These are phyloP conservation scores for Serinus canaria DNA, from an alignment of 2,113 vertebrate species.

Conservation along the genomic window DNA sequence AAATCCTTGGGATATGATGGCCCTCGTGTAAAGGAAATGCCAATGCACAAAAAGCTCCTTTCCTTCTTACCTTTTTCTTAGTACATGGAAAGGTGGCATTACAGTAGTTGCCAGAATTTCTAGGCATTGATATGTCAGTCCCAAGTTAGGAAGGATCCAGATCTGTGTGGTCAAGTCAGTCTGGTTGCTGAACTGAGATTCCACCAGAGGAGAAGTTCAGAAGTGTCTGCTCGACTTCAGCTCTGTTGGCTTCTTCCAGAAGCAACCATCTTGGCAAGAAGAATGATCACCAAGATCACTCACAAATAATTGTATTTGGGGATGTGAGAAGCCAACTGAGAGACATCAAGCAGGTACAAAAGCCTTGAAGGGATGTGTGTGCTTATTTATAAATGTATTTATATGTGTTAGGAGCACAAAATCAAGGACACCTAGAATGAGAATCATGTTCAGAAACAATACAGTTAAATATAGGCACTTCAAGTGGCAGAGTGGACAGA, in stretches of 20 bases:
- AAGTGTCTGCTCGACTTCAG: neutral
- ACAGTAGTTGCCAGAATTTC: neutral
- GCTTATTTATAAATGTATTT: neutral
- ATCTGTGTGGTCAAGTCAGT: neutral
- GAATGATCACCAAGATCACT: neutral
- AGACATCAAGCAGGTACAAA: neutral
- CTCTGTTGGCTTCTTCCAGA: neutral
- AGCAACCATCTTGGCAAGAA: neutral
- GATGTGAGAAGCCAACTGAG: neutral
- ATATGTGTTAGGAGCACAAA: neutral
- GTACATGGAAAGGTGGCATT: neutral
- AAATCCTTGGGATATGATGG: neutral
- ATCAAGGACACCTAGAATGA: neutral
- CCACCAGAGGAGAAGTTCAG: neutral
- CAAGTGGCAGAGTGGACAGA: neutral
- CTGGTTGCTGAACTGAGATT: neutral
- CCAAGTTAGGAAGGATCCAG: neutral
- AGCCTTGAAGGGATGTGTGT: neutral
- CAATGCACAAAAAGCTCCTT: neutral
- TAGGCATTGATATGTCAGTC: neutral
- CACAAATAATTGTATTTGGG: neutral
- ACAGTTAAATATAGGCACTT: neutral
- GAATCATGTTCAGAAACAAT: neutral
- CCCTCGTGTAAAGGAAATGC: neutral
- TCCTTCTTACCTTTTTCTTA: neutral